phyloP scores from a whole-genome alignment of 2,888 invertebrate genomes.

The Polydrusus cervinus region DNA sequence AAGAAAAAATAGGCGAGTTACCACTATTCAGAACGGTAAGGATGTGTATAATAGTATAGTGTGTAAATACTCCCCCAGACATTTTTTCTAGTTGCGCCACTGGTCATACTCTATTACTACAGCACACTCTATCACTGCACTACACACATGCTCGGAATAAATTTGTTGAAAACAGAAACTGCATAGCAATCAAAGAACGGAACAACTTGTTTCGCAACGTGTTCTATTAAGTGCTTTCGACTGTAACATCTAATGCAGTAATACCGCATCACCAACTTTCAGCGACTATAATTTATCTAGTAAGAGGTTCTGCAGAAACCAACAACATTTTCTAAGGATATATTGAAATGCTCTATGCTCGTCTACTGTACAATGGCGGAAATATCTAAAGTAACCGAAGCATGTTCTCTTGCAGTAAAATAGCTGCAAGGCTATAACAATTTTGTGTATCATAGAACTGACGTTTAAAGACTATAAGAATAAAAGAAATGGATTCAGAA shows the following conservation, averaged over 20 bases:
- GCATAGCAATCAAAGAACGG: not conserved
- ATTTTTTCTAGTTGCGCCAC: no score
- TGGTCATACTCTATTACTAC: no score
- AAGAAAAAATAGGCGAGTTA: no score
- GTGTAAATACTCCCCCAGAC: no score
- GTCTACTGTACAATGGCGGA: not conserved
- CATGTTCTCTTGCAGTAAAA: slow-evolving; percentile 5
- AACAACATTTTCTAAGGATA: not conserved
- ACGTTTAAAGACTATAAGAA: not conserved
- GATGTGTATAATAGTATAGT: no score
- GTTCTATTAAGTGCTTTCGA: slow-evolving; percentile 26
- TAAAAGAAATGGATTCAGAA: not conserved
- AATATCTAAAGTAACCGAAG: not conserved
- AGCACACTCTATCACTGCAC: no score
- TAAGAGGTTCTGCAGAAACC: slow-evolving; percentile 3
- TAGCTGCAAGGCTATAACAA: not conserved
- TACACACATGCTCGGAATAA: not conserved
- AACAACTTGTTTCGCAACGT: slow-evolving; percentile 14
- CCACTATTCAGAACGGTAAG: no score
- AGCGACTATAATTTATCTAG: slow-evolving; percentile 17
- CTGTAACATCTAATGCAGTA: slow-evolving; percentile 21
- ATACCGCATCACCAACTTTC: slow-evolving; percentile 21
- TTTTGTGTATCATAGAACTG: not conserved
- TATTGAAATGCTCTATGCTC: slow-evolving; percentile 5
- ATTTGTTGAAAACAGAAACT: not conserved